Evolutionary conservation across 2,888 invertebrate genomes (phyloP), one percentile per base, ranked within the genome.

Genomic region (Dorcus parallelipipedus): DNA sequence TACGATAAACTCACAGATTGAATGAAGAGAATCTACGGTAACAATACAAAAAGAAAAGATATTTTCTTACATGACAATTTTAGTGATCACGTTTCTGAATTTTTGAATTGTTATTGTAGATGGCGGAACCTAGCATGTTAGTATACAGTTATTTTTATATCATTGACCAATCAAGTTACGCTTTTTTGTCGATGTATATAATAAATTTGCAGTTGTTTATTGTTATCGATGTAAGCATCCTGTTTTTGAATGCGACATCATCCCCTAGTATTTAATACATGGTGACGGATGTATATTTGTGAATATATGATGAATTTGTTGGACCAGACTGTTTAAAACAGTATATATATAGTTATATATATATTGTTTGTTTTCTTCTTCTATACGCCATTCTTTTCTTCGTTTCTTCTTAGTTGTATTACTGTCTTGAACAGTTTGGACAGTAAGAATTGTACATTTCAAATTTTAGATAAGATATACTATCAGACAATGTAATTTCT

Each of bases 201-300:
- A 59, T 78, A 78, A 76, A 77, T 72, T 76, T 73, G 76, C 74
- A 76, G 71, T 77, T 77, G 77, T 76, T 77, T 75, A 75, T 78
- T 76, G 76, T 78, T 78, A 76, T 73, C 57, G 64, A 64, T 69
- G 67, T 67, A 67, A 64, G 68, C 71, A 70, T 71, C 71, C 26
- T 73, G 69, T 69, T 64, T 71, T 57, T 69, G 69, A 71, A 69
- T 70, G 72, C 67, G 60, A 74, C 70, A 73, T 73, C 26, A 33
- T 33, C 26, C 73, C 60, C 69, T 76, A 75, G 75, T 74, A 76
- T 76, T 75, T 66, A 65, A 64, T 66, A 71, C 66, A 65, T 76
- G 78, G 78, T 77, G 77, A 76, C 72, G 77, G 78, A 78, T 78
- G 78, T 78, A 78, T 71, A 77, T 76, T 77, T 77, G 76, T 76